These are phyloP conservation scores for Tribolium madens DNA, from an alignment of 1,140 invertebrate species.

Conservation along the genomic window DNA sequence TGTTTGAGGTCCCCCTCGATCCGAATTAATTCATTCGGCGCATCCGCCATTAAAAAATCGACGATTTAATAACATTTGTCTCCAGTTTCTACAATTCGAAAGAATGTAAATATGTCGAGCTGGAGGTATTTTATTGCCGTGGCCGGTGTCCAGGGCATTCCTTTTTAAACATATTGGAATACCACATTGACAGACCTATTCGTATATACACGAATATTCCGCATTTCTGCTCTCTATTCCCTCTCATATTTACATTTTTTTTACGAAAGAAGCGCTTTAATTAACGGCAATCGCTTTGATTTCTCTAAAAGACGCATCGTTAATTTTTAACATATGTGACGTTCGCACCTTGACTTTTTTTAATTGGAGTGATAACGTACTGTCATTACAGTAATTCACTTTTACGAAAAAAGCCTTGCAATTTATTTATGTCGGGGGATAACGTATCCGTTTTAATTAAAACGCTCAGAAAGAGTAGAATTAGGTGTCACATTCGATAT, in stretches of 20 bases:
- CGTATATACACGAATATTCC: slow-evolving; percentile 43
- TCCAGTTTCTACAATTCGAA: slow-evolving; percentile 40
- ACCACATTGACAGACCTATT: slow-evolving; percentile 51
- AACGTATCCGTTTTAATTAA: slow-evolving; percentile 42
- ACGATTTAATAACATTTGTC: slow-evolving; percentile 25
- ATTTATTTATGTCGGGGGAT: slow-evolving; percentile 34
- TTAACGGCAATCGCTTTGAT: slow-evolving; percentile 10
- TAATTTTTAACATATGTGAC: background rate
- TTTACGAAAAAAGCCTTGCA: slow-evolving; percentile 20
- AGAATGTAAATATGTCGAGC: slow-evolving; percentile 48
- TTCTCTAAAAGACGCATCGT: background rate
- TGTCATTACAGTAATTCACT: slow-evolving; percentile 30
- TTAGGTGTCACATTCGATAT: slow-evolving; percentile 8
- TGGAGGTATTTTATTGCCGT: slow-evolving; percentile 52
- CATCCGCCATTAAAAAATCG: slow-evolving; percentile 21
- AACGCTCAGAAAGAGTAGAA: slow-evolving; percentile 11
- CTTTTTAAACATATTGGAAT: slow-evolving; percentile 55
- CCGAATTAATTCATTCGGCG: slow-evolving; percentile 52
- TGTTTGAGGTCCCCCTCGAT: slow-evolving; percentile 52
- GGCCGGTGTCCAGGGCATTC: slow-evolving; percentile 48
- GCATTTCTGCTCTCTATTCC: slow-evolving; percentile 45
- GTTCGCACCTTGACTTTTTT: slow-evolving; percentile 8
- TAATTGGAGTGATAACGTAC: slow-evolving; percentile 37
- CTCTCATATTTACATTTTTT: slow-evolving; percentile 32
- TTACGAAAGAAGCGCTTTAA: background rate